Percentiles rank a stretch among this genome's conserved stretches.
Evolutionary conservation across 92 coral and sea anemone genomes (phyloP).

Genomic region (Plumapathes pennacea): DNA sequence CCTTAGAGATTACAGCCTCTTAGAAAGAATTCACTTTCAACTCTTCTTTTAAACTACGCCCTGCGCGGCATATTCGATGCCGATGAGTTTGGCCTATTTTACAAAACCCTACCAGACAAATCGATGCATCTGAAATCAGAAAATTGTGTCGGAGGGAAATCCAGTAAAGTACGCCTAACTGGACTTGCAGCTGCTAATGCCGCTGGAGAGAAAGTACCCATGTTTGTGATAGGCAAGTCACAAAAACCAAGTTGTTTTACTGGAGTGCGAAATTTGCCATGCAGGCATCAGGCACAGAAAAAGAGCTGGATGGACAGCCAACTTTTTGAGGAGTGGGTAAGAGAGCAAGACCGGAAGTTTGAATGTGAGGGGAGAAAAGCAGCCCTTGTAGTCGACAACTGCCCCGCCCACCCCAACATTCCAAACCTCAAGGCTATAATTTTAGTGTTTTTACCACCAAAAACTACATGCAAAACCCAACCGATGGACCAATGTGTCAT

Average conservation of each 20-base stretch:
- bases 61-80: conserved; percentile 55
- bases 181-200: conserved; percentile 43
- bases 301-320: conserved; percentile 43
- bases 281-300: conserved; percentile 25
- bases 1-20: conserved; percentile 51
- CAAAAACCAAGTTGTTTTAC: conserved; percentile 46
- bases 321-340: conserved; percentile 47
- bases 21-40: conserved; percentile 47
- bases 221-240: conserved; percentile 64
- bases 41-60: conserved; percentile 40
- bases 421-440: conserved; percentile 52
- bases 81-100: conserved; percentile 11
- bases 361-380: conserved; percentile 40
- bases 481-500: conserved; percentile 49
- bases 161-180: conserved; percentile 32
- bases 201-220: conserved; percentile 44
- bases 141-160: conserved; percentile 14
- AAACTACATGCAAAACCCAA: conserved; percentile 56
- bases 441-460: conserved; percentile 58
- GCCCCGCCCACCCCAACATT: conserved; percentile 46
- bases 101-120: conserved; percentile 21
- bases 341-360: conserved; percentile 52
- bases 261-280: conserved; percentile 43
- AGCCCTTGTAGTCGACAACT: conserved; percentile 16
- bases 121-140: conserved; percentile 41